These are phyloP conservation scores for Oreocharis arfaki DNA, from an alignment of 2,113 vertebrate genomes.

Conservation along the genomic window DNA sequence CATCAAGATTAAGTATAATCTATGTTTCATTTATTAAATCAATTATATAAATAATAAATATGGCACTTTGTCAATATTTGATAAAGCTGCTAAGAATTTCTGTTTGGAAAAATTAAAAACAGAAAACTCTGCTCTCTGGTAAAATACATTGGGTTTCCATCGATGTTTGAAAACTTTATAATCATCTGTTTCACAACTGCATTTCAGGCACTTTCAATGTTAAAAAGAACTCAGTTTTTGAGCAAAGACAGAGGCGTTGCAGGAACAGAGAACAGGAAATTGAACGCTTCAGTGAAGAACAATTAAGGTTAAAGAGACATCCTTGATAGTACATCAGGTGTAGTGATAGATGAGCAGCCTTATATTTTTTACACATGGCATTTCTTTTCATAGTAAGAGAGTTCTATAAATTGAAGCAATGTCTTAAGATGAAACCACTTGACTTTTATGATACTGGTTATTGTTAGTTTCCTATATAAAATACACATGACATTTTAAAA, in stretches of 20 bases:
- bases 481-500: background rate
- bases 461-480: background rate
- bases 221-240: background rate
- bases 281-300: constrained; percentile 31
- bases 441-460: background rate
- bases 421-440: constrained; percentile 20
- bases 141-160: background rate
- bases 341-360: constrained; percentile 8
- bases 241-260: background rate
- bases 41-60: constrained; percentile 62
- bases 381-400: background rate
- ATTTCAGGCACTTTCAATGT: background rate
- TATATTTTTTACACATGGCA: background rate
- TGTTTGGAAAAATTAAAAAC: background rate
- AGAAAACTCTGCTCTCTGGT: background rate
- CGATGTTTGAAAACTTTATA: background rate
- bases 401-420: background rate
- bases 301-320: constrained; percentile 38
- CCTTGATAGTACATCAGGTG: background rate
- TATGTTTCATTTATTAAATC: constrained; percentile 48
- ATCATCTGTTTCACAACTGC: background rate
- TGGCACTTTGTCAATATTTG: constrained; percentile 30
- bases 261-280: constrained; percentile 16
- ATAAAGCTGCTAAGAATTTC: constrained; percentile 38
- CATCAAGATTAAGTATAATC: constrained; percentile 51